Conservation (phyloP, 2,113 vertebrate species). For the Patagioenas fasciata region DNA sequence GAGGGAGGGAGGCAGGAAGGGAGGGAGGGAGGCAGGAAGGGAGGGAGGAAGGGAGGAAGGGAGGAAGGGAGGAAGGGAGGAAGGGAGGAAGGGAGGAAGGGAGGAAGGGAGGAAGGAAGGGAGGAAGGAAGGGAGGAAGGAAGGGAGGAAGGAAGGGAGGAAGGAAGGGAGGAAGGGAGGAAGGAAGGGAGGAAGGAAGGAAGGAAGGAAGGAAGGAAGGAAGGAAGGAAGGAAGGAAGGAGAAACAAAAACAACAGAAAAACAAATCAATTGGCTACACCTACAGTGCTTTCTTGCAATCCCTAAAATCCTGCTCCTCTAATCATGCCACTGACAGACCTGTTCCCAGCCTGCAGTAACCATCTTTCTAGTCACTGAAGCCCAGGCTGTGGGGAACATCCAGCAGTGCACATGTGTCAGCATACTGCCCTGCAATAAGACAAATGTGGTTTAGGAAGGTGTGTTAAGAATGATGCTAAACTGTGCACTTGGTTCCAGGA, state of each 20-base stretch:
- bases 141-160: too few relatives aligned
- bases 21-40: too few relatives aligned
- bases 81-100: accelerated
- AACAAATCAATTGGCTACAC: neutral
- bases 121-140: too few relatives aligned
- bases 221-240: neutral
- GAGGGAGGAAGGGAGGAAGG: too few relatives aligned
- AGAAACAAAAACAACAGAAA: neutral
- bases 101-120: too few relatives aligned
- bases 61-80: accelerated
- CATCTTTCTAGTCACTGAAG: neutral
- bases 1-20: neutral
- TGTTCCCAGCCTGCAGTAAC: neutral
- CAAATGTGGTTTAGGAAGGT: accelerated
- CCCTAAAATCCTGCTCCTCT: neutral
- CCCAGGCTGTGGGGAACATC: neutral
- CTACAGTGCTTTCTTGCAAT: neutral
- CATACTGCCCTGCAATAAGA: neutral
- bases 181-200: neutral
- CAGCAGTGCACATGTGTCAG: neutral
- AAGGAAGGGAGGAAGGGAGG: neutral
- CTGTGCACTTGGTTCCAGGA: neutral
- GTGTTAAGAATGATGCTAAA: neutral
- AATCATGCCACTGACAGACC: neutral
- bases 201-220: neutral